These are phyloP conservation scores for Varanus komodoensis DNA, from an alignment of 2,113 vertebrate genomes.

Conservation along the genomic window DNA sequence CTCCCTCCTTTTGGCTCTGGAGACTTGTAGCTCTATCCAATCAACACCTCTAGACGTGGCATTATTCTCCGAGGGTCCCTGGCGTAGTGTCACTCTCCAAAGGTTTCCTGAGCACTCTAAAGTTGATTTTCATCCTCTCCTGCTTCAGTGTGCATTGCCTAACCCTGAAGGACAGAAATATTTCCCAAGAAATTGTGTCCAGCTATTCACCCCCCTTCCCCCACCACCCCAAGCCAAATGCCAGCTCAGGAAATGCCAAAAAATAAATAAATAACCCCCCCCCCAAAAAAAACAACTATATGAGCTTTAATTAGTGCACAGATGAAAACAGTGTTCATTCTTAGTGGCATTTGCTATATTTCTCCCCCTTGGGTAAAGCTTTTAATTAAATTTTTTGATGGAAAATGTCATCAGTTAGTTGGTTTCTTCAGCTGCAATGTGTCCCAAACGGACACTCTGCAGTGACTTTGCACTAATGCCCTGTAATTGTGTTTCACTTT, in stretches of 20 bases:
- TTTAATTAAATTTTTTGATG: conserved; percentile 71
- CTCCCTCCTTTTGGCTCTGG: neutral
- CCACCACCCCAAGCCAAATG: conserved; percentile 34
- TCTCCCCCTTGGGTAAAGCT: conserved; percentile 36
- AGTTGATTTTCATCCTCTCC: neutral
- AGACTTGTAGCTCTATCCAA: neutral
- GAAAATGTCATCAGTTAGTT: conserved; percentile 58
- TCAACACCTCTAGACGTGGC: neutral
- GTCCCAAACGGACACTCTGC: conserved; percentile 54
- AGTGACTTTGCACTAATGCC: conserved; percentile 77
- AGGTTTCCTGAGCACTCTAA: neutral
- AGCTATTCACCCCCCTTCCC: conserved; percentile 4
- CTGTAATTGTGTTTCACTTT: conserved; percentile 81
- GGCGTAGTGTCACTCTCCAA: neutral
- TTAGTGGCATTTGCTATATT: conserved; percentile 68
- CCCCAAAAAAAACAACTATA: conserved; percentile 66
- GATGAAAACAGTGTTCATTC: conserved; percentile 67
- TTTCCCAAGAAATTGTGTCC: neutral
- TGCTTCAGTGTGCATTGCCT: neutral
- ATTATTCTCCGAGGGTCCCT: no score
- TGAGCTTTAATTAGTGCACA: conserved; percentile 68
- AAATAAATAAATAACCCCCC: conserved; percentile 3
- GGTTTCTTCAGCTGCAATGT: conserved; percentile 46
- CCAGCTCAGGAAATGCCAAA: conserved; percentile 17
- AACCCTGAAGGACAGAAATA: neutral